A percentile compares a stretch with the other conserved stretches of the same genome.
Evolutionary conservation across 1,140 invertebrate genomes (phyloP).

Genomic region (Lasioglossum baleicum): DNA sequence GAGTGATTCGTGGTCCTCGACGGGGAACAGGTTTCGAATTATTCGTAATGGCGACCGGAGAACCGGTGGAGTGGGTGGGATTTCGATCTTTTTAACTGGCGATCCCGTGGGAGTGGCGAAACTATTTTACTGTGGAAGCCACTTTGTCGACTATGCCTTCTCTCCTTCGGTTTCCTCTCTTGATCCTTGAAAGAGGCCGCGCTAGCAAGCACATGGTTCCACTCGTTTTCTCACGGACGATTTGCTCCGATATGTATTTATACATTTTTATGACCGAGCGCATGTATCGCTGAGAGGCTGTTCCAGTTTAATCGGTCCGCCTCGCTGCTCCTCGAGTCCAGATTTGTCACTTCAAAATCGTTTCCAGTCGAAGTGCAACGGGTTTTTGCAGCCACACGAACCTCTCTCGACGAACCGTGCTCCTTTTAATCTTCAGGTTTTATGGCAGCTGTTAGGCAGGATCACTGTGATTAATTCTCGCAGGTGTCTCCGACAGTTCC

Average conservation of each 20-base stretch:
- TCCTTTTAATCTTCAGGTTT: not conserved
- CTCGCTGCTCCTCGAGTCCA: not conserved
- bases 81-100: conserved; percentile 47
- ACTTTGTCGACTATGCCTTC: conserved; percentile 25
- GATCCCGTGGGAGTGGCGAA: conserved; percentile 63
- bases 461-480: not conserved
- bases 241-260: conserved; percentile 27
- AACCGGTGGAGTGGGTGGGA: conserved; percentile 60
- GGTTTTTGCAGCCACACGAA: no score
- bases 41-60: conserved; percentile 50
- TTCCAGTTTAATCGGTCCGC: not conserved
- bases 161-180: no score
- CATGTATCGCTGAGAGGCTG: not conserved
- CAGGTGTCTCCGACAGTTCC: not conserved
- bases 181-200: conserved; percentile 3
- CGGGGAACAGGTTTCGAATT: conserved; percentile 63
- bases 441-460: not conserved
- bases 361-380: not conserved
- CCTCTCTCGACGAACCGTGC: not conserved
- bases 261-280: conserved; percentile 26
- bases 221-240: conserved; percentile 37
- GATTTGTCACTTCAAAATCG: not conserved
- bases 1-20: conserved; percentile 70
- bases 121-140: conserved; percentile 36
- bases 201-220: conserved; percentile 11